Evolutionary conservation across 2,113 vertebrate genomes (phyloP), one percentile per base, ranked within the genome.

Genomic region (Labrus mixtus): DNA sequence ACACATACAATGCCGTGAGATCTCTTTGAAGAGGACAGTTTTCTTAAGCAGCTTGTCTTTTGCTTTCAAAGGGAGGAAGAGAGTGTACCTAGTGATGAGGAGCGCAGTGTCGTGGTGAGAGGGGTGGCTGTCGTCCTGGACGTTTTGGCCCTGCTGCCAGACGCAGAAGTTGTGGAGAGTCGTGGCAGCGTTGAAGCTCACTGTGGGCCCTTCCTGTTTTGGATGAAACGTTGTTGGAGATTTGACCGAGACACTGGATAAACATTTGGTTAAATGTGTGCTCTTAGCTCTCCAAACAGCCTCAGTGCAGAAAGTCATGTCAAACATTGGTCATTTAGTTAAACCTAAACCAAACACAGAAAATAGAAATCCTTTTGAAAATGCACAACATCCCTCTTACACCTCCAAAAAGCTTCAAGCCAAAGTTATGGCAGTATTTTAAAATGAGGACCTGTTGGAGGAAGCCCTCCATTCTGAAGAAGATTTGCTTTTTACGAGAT

Each of bases 91-190:
- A 63, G 98, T 99, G 77, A 99, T 97, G 75, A 99, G 97, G 78
- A 99, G 95, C 20, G 98, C 97, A 2, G 97, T 98, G 82, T 99
- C 98, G 0, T 99, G 96, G 85, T 99, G 98, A 60, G 94, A 95
- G 20, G 97, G 97, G 79, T 99, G 94, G 67, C 93, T 87, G 93
- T 99, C 98, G 9, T 99, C 97, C 80, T 93, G 90, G 75, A 94
- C 77, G 33, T 99, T 99, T 82, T 98, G 97, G 19, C 85, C 88
- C 88, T 98, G 97, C 77, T 99, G 98, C 97, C 98, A 99, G 69
- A 96, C 90, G 66, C 98, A 99, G 91, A 99, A 99, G 90, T 97
- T 98, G 88, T 94, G 96, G 46, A 99, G 94, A 0, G 97, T 99
- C 5, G 95, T 95, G 78, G 96, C 96, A 53, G 97, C 97, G 25